Base-by-base conservation (phyloP, 2,113 vertebrate species). In the Aramus guarauna region DNA sequence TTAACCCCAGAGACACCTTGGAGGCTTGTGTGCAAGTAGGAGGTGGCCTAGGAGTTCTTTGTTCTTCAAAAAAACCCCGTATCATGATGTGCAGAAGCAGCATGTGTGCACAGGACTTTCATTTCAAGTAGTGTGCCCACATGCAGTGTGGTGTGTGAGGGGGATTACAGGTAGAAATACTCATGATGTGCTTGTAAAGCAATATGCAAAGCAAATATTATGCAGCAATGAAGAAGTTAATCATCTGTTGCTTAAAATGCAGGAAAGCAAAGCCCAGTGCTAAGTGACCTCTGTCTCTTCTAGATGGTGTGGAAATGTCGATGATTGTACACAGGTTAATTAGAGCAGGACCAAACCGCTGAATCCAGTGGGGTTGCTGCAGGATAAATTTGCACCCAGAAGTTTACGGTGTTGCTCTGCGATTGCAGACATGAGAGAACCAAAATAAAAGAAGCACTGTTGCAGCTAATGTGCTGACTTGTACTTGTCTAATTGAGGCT, bases 401-500 rank as follows among this genome's bases (percentile, higher is more conserved):
- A 43, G n/a, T 92, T 66, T 55, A 50, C 1, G 1, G 39, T 12
- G 24, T 1, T 36, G 47, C 0, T 41, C 75, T 80, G 91, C 32
- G 85, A 87, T 9, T 66, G 63, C 71, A 85, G 75, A 37, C n/a
- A 19, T 22, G 59, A 77, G 79, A 83, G 67, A 55, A 56, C 9
- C 1, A 4, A 50, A 79, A 94, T 32, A 93, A 93, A 96, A 91
- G 91, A 20, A 69, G 85, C 90, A 50, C 22, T 86, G n/a, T 80
- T 93, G 93, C 95, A 93, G 85, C 45, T 97, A 85, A 96, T 80
- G 90, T 80, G 92, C 90, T 96, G 92, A 64, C 85, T 93, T 88
- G 90, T 95, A 78, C 55, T 53, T 94, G 96, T 83, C 92, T 96
- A 96, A 96, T 93, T 92, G 93, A 94, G 75, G 88, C 62, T 83